Conservation (phyloP, 2,888 invertebrate species). For the Tetheella fluctuosa region DNA sequence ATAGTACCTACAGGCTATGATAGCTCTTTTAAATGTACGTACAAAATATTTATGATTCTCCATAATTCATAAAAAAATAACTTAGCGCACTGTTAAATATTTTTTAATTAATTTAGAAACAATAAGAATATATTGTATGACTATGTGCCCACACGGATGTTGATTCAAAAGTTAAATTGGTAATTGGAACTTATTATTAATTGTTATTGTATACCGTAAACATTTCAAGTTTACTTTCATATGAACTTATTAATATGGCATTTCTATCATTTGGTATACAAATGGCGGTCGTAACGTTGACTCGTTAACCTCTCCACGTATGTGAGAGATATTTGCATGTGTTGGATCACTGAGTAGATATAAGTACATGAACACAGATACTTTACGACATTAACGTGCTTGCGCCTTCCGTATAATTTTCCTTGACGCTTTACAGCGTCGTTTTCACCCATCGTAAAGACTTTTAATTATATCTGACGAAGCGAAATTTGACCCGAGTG, state of each 20-base stretch:
- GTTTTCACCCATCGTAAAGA: conserved; percentile 73
- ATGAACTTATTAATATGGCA: not conserved
- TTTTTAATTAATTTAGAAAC: no score
- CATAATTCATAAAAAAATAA: not conserved
- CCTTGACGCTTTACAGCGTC: conserved; percentile 72
- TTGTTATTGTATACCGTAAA: no score
- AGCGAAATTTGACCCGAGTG: conserved; percentile 62
- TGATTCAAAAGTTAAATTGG: no score
- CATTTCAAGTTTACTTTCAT: not conserved
- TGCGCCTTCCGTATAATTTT: conserved; percentile 63
- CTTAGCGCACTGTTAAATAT: not conserved
- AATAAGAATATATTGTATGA: no score
- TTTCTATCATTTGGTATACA: not conserved
- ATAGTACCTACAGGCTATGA: conserved; percentile 25
- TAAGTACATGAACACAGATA: not conserved
- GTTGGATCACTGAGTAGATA: not conserved
- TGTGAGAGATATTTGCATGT: not conserved
- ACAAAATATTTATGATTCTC: not conserved
- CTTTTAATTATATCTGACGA: conserved; percentile 75
- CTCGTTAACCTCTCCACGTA: not conserved
- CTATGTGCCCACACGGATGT: no score
- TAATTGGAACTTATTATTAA: no score
- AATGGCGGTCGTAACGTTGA: not conserved
- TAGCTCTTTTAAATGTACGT: conserved; percentile 26
- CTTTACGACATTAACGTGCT: conserved; percentile 65